phyloP scores from a whole-genome alignment of 2,797 vertebrate genomes.

The Characodon lateralis region DNA sequence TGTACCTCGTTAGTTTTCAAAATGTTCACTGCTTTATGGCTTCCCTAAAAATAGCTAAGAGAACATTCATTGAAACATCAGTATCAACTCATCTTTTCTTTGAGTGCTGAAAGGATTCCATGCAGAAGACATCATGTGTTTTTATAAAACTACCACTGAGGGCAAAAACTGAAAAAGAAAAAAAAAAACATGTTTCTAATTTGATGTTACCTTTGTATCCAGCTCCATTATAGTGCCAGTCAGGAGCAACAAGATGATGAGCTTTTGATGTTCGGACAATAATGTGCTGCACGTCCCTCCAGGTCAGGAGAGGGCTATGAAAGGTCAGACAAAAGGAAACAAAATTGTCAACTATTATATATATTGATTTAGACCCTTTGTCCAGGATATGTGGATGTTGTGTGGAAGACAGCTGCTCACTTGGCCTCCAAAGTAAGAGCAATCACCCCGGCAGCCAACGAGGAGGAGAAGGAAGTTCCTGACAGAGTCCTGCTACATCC shows the following conservation, averaged over 20 bases:
- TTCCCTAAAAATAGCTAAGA: constrained; percentile 55
- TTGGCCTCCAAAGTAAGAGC: constrained; percentile 96
- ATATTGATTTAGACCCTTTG: constrained; percentile 16
- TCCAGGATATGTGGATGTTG: constrained; percentile 28
- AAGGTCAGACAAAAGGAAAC: constrained; percentile 39
- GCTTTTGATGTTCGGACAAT: constrained; percentile 91
- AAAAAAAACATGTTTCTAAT: neutral
- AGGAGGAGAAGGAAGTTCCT: constrained; percentile 89
- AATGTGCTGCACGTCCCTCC: constrained; percentile 97
- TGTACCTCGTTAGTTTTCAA: constrained; percentile 61
- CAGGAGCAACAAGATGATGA: constrained; percentile 87
- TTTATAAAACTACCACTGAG: neutral
- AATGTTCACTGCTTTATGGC: constrained; percentile 52
- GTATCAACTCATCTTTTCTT: constrained; percentile 21
- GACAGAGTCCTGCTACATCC: constrained; percentile 87
- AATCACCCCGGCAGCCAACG: constrained; percentile 93
- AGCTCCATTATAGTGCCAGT: constrained; percentile 93
- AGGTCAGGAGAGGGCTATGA: constrained; percentile 89
- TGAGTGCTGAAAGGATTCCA: constrained; percentile 7
- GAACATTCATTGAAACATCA: constrained; percentile 56
- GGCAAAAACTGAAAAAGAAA: neutral
- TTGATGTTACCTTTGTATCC: constrained; percentile 87
- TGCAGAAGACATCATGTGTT: constrained; percentile 8
- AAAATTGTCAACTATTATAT: constrained; percentile 7
- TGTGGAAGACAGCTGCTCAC: constrained; percentile 77